phyloP scores from a whole-genome alignment of 2,113 vertebrate genomes.

The Proteles cristata region DNA sequence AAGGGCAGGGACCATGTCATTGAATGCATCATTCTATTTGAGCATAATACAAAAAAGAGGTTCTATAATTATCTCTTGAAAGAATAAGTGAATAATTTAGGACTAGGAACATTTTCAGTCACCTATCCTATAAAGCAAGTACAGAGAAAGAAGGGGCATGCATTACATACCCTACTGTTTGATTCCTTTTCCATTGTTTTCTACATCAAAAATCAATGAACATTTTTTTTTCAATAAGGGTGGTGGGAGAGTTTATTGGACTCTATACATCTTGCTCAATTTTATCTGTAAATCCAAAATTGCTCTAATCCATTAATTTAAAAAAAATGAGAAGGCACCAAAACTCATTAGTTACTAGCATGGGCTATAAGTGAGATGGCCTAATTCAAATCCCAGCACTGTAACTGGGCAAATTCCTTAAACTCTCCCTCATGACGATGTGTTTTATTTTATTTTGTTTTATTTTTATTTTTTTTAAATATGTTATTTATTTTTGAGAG shows the following conservation, averaged over 20 bases:
- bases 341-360: background rate
- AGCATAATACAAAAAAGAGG: background rate
- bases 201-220: constrained; percentile 10
- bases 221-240: background rate
- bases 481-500: too few relatives aligned
- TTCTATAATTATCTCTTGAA: background rate
- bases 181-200: background rate
- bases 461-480: too few relatives aligned
- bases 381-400: background rate
- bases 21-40: background rate
- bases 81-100: background rate
- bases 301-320: background rate
- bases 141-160: background rate
- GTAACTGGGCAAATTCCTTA: background rate
- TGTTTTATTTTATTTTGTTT: background rate
- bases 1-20: background rate
- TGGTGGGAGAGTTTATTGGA: background rate
- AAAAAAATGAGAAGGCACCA: background rate
- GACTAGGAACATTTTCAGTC: background rate
- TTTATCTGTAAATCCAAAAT: background rate
- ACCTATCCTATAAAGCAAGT: background rate
- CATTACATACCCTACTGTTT: background rate
- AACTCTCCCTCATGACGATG: background rate
- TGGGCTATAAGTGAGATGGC: background rate
- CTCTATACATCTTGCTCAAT: background rate